Percentiles rank a stretch among this genome's conserved stretches.
Conservation (phyloP, 2,113 vertebrate species). For the Ancistrus triradiatus region DNA sequence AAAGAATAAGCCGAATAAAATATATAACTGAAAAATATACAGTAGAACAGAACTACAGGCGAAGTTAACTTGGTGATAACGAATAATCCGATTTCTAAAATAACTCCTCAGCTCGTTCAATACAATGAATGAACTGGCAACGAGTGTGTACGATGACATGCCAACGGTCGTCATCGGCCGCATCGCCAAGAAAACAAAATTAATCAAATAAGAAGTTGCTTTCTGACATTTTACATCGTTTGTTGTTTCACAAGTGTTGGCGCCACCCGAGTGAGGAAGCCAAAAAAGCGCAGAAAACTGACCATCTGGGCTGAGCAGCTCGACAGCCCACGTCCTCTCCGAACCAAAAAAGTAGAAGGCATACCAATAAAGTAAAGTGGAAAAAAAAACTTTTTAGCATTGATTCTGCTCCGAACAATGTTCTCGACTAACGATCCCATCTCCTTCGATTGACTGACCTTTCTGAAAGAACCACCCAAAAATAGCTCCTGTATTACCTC, state of each 20-base stretch:
- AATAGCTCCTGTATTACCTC: slow-evolving; percentile 40
- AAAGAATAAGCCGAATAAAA: no score
- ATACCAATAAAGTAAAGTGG: slow-evolving; percentile 17
- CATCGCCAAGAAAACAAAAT: no score
- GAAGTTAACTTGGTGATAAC: no score
- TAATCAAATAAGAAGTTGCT: no score
- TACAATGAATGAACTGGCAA: no score
- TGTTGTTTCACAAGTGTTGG: neutral
- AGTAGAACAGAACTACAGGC: no score
- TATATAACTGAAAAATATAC: no score
- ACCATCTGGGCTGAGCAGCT: neutral
- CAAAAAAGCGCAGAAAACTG: neutral
- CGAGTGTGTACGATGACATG: no score
- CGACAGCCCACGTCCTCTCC: neutral
- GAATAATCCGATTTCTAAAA: no score
- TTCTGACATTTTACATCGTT: slow-evolving; percentile 3
- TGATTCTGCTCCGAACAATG: slow-evolving; percentile 24
- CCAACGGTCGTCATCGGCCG: no score
- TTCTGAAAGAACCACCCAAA: slow-evolving; percentile 33
- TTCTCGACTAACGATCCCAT: slow-evolving; percentile 31
- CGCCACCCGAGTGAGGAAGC: no score
- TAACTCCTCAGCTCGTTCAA: no score
- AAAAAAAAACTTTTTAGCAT: slow-evolving; percentile 42
- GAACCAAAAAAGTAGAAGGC: neutral
- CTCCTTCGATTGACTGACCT: slow-evolving; percentile 30